phyloP scores from a whole-genome alignment of 1,140 invertebrate genomes.

The Formica exsecta region DNA sequence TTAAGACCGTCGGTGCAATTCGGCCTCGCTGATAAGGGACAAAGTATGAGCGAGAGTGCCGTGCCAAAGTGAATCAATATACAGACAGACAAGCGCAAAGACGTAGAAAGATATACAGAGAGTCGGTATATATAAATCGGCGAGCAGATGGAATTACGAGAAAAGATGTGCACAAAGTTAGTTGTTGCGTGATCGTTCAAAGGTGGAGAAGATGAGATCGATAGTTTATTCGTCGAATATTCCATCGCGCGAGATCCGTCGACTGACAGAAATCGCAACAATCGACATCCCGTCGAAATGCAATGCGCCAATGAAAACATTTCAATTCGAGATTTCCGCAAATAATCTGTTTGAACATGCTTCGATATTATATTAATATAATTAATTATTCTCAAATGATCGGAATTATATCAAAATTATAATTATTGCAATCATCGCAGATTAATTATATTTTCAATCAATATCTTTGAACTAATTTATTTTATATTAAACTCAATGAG shows the following conservation, averaged over 20 bases:
- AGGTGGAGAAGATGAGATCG: conserved; percentile 38
- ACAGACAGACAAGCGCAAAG: conserved; percentile 74
- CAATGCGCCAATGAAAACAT: conserved; percentile 2
- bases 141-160: conserved; percentile 38
- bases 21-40: conserved; percentile 43
- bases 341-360: background rate
- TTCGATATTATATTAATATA: background rate
- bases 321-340: background rate
- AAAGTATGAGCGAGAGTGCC: conserved; percentile 77
- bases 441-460: background rate
- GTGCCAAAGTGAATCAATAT: conserved; percentile 76
- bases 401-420: background rate
- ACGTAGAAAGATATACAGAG: conserved; percentile 74
- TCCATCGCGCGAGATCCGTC: conserved; percentile 20
- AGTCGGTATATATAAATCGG: conserved; percentile 65
- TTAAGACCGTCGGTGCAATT: conserved; percentile 47
- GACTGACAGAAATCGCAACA: conserved; percentile 24
- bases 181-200: conserved; percentile 50
- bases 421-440: background rate
- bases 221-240: conserved; percentile 16
- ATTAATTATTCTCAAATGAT: background rate
- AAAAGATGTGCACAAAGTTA: conserved; percentile 56
- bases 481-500: background rate
- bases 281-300: conserved; percentile 15
- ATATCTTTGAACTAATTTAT: background rate